A percentile compares a stretch with the other conserved stretches of the same genome.
Conservation (phyloP, 1,140 invertebrate genomes). For the Proales similis region DNA sequence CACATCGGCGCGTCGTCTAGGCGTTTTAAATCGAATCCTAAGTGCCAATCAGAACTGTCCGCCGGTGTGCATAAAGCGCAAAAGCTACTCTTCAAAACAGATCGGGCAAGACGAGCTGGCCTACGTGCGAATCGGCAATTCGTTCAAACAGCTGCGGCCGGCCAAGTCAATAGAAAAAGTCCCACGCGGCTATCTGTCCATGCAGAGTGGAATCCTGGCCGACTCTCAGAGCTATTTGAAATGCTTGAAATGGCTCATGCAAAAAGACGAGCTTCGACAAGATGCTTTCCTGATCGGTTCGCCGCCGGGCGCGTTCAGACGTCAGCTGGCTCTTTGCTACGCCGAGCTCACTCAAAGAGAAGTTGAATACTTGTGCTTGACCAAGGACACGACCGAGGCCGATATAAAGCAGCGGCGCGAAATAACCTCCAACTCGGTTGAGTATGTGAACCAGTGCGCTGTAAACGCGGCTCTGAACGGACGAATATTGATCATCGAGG, state of each 20-base stretch:
- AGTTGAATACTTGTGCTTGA: slow-evolving; percentile 83
- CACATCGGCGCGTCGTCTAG: no score
- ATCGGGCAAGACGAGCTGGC: no score
- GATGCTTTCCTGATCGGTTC: slow-evolving; percentile 89
- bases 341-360: slow-evolving; percentile 74
- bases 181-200: background rate
- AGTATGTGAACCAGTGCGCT: slow-evolving; percentile 88
- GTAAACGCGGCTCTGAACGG: slow-evolving; percentile 80
- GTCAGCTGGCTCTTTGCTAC: background rate
- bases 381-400: slow-evolving; percentile 87
- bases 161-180: slow-evolving; percentile 21
- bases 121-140: slow-evolving; percentile 14
- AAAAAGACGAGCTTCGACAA: slow-evolving; percentile 82
- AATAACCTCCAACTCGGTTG: slow-evolving; percentile 73
- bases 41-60: no score
- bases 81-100: no score
- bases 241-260: slow-evolving; percentile 84
- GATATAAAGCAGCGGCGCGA: slow-evolving; percentile 91
- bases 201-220: background rate
- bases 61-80: no score
- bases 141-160: slow-evolving; percentile 9
- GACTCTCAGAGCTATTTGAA: slow-evolving; percentile 64
- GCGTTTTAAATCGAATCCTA: no score
- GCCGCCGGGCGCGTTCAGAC: slow-evolving; percentile 54
- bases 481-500: slow-evolving; percentile 82